Base-by-base conservation (phyloP, 2,113 vertebrate species). In the Shinisaurus crocodilurus region DNA sequence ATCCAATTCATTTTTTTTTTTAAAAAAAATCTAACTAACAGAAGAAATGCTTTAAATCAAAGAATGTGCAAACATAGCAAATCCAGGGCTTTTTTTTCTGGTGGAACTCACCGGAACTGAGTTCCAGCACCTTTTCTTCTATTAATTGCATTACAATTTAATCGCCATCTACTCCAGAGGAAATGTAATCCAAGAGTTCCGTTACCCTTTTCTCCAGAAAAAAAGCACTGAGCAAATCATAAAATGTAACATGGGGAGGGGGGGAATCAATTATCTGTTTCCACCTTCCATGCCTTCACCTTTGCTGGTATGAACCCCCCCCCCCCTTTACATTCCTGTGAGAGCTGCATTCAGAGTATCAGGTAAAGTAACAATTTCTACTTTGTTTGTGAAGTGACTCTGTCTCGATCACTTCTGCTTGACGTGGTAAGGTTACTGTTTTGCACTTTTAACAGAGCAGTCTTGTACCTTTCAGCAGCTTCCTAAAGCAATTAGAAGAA, bases 401-500 rank as follows among this genome's bases (percentile, higher is more conserved):
- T 63, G 16, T 40, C 45, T 13, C 54, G 83, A 0, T 27, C 81
- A 69, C 29, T 75, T 93, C 84, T 18, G 54, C 90, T 84, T 88
- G 69, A 45, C 7, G 5, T 87, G 23, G 79, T 87, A 40, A 32
- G 40, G 60, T 81, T 69, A 37, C 50, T 90, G 6, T 37, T 86
- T 7, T 70, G 34, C 15, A 20, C 32, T 82, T 88, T 34, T 50
- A 45, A 69, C 54, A 12, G 37, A 82, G 60, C 23, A 92, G 20
- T 45, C 27, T 80, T 79, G 48, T 88, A 75, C 34, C 69, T 89
- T 50, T 67, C 20, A 72, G 60, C 70, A 92, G 87, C 82, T 6
- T 27, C 76, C 75, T 82, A 70, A 91, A 87, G 82, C 50, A 91
- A 90, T 93, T 91, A 82, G 75, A 70, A 89, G 63, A 60, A 85